phyloP scores from a whole-genome alignment of 2,113 vertebrate genomes.

The Paedocypris sp. region DNA sequence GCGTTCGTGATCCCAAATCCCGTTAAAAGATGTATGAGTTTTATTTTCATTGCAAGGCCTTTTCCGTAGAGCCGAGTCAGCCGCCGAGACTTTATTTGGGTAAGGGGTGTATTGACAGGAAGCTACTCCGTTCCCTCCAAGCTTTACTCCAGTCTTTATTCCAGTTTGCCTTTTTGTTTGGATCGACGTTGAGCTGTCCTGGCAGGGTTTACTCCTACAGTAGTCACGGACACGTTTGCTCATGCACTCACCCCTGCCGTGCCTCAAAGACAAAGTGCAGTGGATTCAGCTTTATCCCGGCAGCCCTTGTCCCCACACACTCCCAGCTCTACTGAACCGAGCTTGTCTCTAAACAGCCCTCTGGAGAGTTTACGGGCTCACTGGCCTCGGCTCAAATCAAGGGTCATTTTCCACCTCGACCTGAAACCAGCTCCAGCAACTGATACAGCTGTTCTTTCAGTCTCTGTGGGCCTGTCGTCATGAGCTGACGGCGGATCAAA shows the following conservation, averaged over 20 bases:
- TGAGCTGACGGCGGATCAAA: too few species aligned
- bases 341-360: background rate
- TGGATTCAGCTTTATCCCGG: background rate
- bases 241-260: constrained; percentile 5
- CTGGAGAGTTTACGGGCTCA: background rate
- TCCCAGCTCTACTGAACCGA: background rate
- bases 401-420: background rate
- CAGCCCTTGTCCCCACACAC: background rate
- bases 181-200: constrained; percentile 10
- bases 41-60: constrained; percentile 55
- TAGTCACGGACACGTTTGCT: constrained; percentile 6
- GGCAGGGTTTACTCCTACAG: constrained; percentile 17
- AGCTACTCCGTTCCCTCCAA: too few species aligned
- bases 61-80: too few species aligned
- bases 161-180: background rate
- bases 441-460: background rate
- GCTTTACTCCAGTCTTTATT: background rate
- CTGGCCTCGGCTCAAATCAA: background rate
- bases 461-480: background rate
- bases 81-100: background rate
- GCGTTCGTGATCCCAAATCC: background rate
- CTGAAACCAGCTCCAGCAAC: background rate
- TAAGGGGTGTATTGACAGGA: too few species aligned
- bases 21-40: constrained; percentile 51
- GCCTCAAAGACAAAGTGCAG: background rate